phyloP scores from a whole-genome alignment of 2,113 vertebrate genomes.

The Grammomys dolichurus region DNA sequence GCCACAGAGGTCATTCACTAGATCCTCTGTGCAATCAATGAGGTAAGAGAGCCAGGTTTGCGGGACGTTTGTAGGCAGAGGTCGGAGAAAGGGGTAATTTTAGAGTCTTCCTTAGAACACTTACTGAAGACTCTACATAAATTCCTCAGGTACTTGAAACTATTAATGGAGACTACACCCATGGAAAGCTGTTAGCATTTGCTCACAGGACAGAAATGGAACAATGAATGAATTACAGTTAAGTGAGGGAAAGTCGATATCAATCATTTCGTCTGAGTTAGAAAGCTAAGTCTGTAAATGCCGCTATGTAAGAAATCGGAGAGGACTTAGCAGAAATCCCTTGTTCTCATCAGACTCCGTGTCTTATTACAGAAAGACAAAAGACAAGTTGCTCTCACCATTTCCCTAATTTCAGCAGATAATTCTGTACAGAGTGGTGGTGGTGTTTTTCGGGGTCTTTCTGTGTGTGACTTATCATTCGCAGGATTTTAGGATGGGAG shows the following conservation, averaged over 20 bases:
- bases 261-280: conserved; percentile 33
- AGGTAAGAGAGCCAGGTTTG: neutral
- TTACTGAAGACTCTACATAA: conserved; percentile 56
- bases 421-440: neutral
- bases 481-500: neutral
- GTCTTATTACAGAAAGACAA: conserved; percentile 32
- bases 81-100: neutral
- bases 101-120: conserved; percentile 2
- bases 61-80: neutral
- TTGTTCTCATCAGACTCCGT: neutral
- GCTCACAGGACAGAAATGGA: conserved; percentile 42
- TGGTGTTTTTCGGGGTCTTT: neutral
- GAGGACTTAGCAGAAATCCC: conserved; percentile 15
- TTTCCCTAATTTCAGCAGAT: conserved; percentile 56
- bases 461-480: neutral
- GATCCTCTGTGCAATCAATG: conserved; percentile 23
- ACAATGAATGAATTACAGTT: conserved; percentile 47
- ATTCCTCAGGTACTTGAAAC: conserved; percentile 37
- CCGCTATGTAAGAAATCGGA: neutral
- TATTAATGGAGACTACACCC: conserved; percentile 31
- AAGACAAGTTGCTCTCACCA: conserved; percentile 31
- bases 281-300: conserved; percentile 49
- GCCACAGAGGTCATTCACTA: neutral
- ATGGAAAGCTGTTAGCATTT: conserved; percentile 39
- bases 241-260: conserved; percentile 48